A percentile compares a stretch with the other conserved stretches of the same genome.
Evolutionary conservation across 2,888 invertebrate genomes (phyloP).

Genomic region (Apocheima hispidaria): DNA sequence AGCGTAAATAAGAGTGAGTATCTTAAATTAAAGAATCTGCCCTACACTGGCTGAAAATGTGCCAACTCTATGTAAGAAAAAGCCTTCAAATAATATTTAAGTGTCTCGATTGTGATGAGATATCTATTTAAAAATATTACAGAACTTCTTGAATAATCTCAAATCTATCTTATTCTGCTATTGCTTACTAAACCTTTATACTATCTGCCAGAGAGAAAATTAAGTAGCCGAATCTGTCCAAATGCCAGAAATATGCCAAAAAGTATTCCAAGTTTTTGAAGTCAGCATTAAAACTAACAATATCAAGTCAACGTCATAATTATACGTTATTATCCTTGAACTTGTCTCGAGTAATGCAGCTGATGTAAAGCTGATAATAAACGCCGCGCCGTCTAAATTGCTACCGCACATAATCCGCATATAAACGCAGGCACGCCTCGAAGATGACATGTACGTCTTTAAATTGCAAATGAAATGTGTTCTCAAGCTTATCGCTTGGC

Average conservation of each 20-base stretch:
- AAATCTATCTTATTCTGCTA: no score
- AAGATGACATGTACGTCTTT: slow-evolving; percentile 48
- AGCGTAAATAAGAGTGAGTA: no score
- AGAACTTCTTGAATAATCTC: no score
- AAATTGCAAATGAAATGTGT: slow-evolving; percentile 67
- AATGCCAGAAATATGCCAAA: background rate
- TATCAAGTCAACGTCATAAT: slow-evolving; percentile 7
- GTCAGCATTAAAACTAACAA: background rate
- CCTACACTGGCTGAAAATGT: no score
- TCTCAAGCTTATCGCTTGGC: slow-evolving; percentile 65
- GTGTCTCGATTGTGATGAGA: no score
- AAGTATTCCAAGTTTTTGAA: background rate
- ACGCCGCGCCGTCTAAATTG: slow-evolving; percentile 38
- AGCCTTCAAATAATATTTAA: no score
- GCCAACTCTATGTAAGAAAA: no score
- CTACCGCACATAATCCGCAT: slow-evolving; percentile 38
- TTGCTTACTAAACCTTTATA: no score
- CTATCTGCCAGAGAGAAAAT: no score
- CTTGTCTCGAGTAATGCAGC: slow-evolving; percentile 29
- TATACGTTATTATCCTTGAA: slow-evolving; percentile 28
- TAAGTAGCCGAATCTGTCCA: no score
- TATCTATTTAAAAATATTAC: no score
- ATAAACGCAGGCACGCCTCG: slow-evolving; percentile 32
- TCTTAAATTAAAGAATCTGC: no score
- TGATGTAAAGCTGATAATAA: slow-evolving; percentile 37